Conservation (phyloP, 2,888 invertebrate genomes). For the Epistrophe grossulariae region DNA sequence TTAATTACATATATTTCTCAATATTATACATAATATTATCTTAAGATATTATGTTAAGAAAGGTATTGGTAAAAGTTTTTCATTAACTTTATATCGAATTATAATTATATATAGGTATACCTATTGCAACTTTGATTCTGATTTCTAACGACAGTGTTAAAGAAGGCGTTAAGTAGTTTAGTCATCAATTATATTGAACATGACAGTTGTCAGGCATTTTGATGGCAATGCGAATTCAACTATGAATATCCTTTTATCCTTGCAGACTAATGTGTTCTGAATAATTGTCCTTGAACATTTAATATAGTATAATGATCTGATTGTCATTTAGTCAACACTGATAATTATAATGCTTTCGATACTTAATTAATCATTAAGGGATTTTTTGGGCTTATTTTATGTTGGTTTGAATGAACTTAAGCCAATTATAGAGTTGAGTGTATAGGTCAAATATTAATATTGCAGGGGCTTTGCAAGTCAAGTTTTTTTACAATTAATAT, state of each 20-base stretch:
- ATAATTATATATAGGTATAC: background rate
- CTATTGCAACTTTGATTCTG: slow-evolving; percentile 7
- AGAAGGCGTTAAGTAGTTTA: slow-evolving; percentile 39
- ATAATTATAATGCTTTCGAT: slow-evolving; percentile 3
- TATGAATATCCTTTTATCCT: slow-evolving; percentile 18
- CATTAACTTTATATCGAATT: background rate
- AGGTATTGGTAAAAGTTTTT: background rate
- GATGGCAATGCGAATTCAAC: slow-evolving; percentile 18
- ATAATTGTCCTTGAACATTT: slow-evolving; percentile 13
- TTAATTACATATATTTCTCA: slow-evolving; percentile 3
- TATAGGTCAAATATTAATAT: background rate
- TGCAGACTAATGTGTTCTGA: slow-evolving; percentile 14
- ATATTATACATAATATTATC: background rate
- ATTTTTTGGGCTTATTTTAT: background rate
- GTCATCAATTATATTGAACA: slow-evolving; percentile 42
- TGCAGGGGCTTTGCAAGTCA: background rate
- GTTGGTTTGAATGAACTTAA: background rate
- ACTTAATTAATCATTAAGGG: slow-evolving; percentile 8
- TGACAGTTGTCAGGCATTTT: slow-evolving; percentile 25
- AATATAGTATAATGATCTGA: background rate
- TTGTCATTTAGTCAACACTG: background rate
- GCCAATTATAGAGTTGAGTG: background rate
- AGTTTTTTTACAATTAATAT: background rate
- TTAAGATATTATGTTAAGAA: background rate
- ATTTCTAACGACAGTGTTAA: slow-evolving; percentile 28